Percentiles rank a stretch among this genome's conserved stretches.
Evolutionary conservation across 1,140 invertebrate genomes (phyloP).

Genomic region (Ceratina australensis): DNA sequence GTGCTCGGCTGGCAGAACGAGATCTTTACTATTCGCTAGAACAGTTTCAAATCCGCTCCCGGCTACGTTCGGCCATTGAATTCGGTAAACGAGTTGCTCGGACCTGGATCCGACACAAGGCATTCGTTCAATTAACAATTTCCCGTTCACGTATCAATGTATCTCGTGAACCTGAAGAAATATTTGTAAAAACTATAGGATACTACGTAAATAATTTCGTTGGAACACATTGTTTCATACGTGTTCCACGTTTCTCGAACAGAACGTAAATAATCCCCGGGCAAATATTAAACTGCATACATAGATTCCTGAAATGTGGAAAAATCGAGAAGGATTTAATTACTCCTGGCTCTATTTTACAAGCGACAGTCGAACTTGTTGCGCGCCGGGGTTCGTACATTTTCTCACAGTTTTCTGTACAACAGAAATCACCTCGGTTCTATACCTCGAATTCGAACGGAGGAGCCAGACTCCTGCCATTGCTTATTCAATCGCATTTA

Average conservation of each 20-base stretch:
- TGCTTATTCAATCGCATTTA: no score
- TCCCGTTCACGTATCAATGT: not conserved
- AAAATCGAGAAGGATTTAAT: slow-evolving; percentile 21
- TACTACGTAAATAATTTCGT: not conserved
- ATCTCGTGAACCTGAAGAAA: no score
- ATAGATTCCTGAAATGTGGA: not conserved
- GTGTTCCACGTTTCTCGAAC: no score
- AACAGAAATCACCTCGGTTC: not conserved
- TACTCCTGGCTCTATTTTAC: slow-evolving; percentile 9
- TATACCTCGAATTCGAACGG: no score
- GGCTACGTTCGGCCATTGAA: not conserved
- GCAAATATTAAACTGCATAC: no score
- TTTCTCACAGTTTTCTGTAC: not conserved
- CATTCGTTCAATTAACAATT: no score
- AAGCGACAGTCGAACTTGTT: slow-evolving; percentile 50
- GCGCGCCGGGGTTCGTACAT: slow-evolving; percentile 28
- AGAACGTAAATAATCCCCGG: no score
- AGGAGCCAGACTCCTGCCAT: no score
- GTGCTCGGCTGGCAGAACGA: no score
- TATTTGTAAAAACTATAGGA: no score
- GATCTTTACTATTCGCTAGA: not conserved
- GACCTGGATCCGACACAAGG: not conserved
- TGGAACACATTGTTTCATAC: not conserved
- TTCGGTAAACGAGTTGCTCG: not conserved
- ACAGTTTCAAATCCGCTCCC: not conserved